A percentile compares a stretch with the other conserved stretches of the same genome.
These are phyloP conservation scores for Hapalemur alaotrensis DNA, from an alignment of 2,797 vertebrate species.

Conservation along the genomic window DNA sequence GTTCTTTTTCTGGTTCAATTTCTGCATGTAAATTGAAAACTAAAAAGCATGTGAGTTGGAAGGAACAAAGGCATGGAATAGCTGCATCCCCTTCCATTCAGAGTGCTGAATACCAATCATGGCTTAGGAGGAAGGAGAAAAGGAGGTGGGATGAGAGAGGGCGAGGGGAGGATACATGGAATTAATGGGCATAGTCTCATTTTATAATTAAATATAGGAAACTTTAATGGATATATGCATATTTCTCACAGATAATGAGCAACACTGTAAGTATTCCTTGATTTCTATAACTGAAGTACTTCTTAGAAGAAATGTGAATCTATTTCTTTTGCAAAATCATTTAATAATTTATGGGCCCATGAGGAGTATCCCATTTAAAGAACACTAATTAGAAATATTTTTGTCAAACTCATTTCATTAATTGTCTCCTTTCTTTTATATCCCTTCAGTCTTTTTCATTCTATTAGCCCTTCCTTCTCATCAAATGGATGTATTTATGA, in stretches of 20 bases:
- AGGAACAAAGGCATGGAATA: not conserved
- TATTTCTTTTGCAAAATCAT: conserved; percentile 43
- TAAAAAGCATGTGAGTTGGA: not conserved
- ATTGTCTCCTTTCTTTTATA: not conserved
- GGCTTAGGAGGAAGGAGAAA: not conserved
- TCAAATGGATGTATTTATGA: not conserved
- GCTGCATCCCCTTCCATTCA: not conserved
- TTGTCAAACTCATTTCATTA: conserved; percentile 16
- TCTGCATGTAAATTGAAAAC: conserved; percentile 38
- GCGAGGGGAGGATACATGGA: not conserved
- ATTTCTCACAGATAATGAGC: not conserved
- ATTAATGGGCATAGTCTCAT: not conserved
- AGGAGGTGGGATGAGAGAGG: not conserved
- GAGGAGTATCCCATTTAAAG: not conserved
- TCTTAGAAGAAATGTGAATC: not conserved
- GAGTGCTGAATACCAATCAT: not conserved
- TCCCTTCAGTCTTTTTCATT: not conserved
- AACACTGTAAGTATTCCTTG: not conserved
- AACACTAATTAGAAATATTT: conserved; percentile 10
- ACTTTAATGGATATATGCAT: not conserved
- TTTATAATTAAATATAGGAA: conserved; percentile 25
- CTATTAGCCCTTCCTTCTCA: not conserved
- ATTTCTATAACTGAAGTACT: not conserved
- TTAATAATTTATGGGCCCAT: not conserved
- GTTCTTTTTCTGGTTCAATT: conserved; percentile 37